A percentile compares a stretch with the other conserved stretches of the same genome.
Conservation (phyloP, 2,797 vertebrate species). For the Schizothorax lantsangensis region DNA sequence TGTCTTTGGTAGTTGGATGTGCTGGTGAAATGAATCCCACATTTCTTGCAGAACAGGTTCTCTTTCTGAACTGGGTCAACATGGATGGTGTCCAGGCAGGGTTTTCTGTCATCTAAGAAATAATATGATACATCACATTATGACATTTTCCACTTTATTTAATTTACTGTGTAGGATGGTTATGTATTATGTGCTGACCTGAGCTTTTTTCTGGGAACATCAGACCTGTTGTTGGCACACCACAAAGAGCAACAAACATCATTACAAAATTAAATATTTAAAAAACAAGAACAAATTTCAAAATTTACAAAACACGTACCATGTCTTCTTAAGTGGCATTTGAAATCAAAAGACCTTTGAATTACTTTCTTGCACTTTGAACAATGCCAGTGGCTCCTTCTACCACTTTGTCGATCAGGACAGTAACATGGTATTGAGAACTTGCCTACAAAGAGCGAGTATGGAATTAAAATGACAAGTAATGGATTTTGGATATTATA, state of each 20-base stretch:
- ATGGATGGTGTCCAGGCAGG: background rate
- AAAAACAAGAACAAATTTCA: background rate
- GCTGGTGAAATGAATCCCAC: conserved; percentile 10
- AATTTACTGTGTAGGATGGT: background rate
- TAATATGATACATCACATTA: background rate
- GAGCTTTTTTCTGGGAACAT: background rate
- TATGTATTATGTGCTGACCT: background rate
- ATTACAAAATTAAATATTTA: background rate
- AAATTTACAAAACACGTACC: background rate
- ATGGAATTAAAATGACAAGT: background rate
- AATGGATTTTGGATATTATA: background rate
- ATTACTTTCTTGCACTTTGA: background rate
- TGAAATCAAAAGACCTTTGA: background rate
- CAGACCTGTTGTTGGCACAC: background rate
- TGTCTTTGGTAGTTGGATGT: conserved; percentile 1
- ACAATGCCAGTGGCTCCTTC: conserved; percentile 21
- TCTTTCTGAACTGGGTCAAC: background rate
- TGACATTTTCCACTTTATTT: background rate
- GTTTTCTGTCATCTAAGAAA: background rate
- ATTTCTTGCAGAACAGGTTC: background rate
- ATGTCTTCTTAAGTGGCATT: conserved; percentile 9
- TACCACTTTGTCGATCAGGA: background rate
- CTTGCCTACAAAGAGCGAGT: background rate
- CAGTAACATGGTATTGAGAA: conserved; percentile 18
- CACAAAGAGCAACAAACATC: background rate